A percentile compares a stretch with the other conserved stretches of the same genome.
These are phyloP conservation scores for Pterobdella sp. DNA, from an alignment of 2,888 invertebrate species.

Conservation along the genomic window DNA sequence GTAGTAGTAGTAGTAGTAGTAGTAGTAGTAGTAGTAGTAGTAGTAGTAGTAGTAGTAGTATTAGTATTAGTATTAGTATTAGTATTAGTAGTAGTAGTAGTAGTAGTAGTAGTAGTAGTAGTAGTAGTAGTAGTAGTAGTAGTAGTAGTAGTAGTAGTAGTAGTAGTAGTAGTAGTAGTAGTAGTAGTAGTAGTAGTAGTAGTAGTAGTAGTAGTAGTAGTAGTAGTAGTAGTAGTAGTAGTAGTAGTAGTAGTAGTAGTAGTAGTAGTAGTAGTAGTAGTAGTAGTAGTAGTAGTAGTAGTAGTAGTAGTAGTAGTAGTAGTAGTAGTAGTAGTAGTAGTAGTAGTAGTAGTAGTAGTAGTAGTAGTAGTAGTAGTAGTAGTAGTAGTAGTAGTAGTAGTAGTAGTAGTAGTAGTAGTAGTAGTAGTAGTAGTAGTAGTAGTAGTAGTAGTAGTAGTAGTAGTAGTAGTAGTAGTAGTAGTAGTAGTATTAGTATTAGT, in stretches of 20 bases:
- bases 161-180: background rate
- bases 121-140: conserved; percentile 17
- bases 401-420: conserved; percentile 17
- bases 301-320: conserved; percentile 24
- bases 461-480: background rate
- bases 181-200: conserved; percentile 1
- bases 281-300: conserved; percentile 23
- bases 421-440: conserved; percentile 6
- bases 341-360: conserved; percentile 15
- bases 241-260: conserved; percentile 14
- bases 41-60: conserved; percentile 18
- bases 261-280: conserved; percentile 21
- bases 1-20: conserved; percentile 24
- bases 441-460: background rate
- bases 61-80: too few species aligned
- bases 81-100: conserved; percentile 13
- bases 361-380: conserved; percentile 17
- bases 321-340: conserved; percentile 25
- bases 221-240: conserved; percentile 9
- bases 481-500: background rate
- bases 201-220: background rate
- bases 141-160: conserved; percentile 16
- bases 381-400: conserved; percentile 15
- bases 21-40: conserved; percentile 25
- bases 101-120: conserved; percentile 16